phyloP scores from a whole-genome alignment of 1,140 invertebrate species.

The Lepidostoma basale region DNA sequence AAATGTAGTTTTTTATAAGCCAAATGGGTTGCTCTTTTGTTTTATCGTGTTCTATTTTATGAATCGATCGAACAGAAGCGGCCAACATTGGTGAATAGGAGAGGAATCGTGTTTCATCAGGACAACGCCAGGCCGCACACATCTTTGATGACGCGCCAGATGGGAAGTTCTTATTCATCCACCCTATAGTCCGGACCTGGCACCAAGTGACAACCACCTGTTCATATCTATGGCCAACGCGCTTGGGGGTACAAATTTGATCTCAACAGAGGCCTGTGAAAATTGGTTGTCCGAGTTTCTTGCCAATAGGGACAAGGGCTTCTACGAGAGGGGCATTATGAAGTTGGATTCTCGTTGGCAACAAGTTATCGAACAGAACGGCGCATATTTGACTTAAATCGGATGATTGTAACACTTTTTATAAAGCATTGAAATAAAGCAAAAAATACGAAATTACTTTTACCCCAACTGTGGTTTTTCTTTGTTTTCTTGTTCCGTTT shows the following conservation, averaged over 20 bases:
- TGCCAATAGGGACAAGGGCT: constrained; percentile 9
- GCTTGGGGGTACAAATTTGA: neutral
- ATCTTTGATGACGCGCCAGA: constrained; percentile 8
- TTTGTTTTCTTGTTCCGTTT: no score
- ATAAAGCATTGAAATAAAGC: neutral
- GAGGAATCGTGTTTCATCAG: constrained; percentile 10
- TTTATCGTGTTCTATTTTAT: no score
- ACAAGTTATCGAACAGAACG: neutral
- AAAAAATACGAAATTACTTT: no score
- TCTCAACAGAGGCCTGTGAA: neutral
- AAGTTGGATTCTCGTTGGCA: neutral
- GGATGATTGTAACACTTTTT: neutral
- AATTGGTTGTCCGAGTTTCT: neutral
- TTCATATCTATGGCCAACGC: neutral
- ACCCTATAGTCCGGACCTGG: no score
- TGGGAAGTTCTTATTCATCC: no score
- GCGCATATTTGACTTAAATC: neutral
- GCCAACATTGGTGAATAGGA: constrained; percentile 1
- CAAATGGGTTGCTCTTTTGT: no score
- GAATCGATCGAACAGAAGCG: constrained; percentile 9
- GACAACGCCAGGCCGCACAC: constrained; percentile 11
- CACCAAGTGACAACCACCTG: neutral
- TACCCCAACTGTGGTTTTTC: no score
- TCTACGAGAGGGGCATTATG: constrained; percentile 1
- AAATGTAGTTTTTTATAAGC: no score